Evolutionary conservation across 2,888 invertebrate species (phyloP), one percentile per base, ranked within the genome.

Genomic region (Leptinotarsa juncta): DNA sequence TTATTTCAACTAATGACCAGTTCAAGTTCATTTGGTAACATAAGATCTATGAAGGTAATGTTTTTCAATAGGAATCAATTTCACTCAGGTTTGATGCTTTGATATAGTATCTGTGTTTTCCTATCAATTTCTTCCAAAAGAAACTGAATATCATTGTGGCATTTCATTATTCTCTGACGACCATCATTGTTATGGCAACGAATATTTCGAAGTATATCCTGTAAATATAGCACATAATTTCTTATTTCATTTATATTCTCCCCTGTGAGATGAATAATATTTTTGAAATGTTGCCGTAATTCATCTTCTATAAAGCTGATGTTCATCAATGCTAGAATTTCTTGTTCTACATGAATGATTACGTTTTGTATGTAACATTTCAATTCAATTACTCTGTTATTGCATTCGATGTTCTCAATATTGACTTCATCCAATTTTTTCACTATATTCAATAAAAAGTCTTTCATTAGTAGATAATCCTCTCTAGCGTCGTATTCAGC

Each of bases 361-460:
- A 10, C 10, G 3, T 10, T 42, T 0, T 0, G 2, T 42, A 42
- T 10, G 10, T 0, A 0, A 42, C 3, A 10, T 10, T 42, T 42
- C 42, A 42, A 3, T 42, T 42, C 1, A 42, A 3, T 42, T 0
- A 42, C 42, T 42, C 42, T 42, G 10, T 3, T 10, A 42, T 12
- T 0, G 42, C 10, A 42, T 42, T 42, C 12, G 10, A 12, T 42
- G 0, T 10, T 5, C 5, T 18, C 18, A 53, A 15, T 53, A 0
- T 16, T 53, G 18, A 53, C 7, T 53, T 53, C 18, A 1, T 18
- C 5, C n/a, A 53, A 53, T 53, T 18, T 53, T 16, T 18, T 5
- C 0, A 7, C 3, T 0, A 7, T 1, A 7, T 16, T 16, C n/a
- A 18, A 53, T 1, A 53, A 10, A 53, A 16, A 15, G 10, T 53